Evolutionary conservation across 1,140 invertebrate genomes (phyloP).

Genomic region (Brachionus rotundiformis): DNA sequence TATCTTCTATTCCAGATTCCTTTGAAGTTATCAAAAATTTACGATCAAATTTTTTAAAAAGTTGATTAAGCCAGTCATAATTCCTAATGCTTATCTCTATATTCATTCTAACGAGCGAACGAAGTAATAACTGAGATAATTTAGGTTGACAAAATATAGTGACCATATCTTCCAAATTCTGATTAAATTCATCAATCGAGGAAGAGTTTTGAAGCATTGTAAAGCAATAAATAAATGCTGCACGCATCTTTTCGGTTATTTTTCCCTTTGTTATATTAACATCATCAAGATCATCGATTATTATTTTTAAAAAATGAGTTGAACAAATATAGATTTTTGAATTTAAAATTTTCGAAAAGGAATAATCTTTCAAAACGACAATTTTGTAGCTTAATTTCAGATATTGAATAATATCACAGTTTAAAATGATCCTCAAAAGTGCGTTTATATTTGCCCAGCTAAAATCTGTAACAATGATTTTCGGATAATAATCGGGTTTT

Average conservation of each 20-base stretch:
- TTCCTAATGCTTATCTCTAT: no score
- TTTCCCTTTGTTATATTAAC: no score
- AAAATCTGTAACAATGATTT: constrained; percentile 8
- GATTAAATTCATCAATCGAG: neutral
- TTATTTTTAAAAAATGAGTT: neutral
- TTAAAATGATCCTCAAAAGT: neutral
- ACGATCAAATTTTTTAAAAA: neutral
- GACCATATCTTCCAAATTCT: neutral
- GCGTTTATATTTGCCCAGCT: constrained; percentile 21
- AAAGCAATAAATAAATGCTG: neutral
- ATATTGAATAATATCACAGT: neutral
- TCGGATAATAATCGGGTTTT: neutral
- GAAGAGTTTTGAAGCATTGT: neutral
- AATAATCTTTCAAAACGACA: neutral
- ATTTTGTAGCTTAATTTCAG: neutral
- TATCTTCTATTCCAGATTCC: neutral
- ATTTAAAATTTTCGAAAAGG: neutral
- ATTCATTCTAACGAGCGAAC: neutral
- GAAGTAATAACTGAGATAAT: neutral
- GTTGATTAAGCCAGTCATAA: no score
- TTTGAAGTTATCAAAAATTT: constrained; percentile 1
- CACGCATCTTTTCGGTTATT: no score
- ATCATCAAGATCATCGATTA: no score
- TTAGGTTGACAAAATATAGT: neutral
- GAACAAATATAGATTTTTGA: constrained; percentile 1